Conservation (phyloP, 64 coral and sea anemone species). For the Stichodactyla mertensii region DNA sequence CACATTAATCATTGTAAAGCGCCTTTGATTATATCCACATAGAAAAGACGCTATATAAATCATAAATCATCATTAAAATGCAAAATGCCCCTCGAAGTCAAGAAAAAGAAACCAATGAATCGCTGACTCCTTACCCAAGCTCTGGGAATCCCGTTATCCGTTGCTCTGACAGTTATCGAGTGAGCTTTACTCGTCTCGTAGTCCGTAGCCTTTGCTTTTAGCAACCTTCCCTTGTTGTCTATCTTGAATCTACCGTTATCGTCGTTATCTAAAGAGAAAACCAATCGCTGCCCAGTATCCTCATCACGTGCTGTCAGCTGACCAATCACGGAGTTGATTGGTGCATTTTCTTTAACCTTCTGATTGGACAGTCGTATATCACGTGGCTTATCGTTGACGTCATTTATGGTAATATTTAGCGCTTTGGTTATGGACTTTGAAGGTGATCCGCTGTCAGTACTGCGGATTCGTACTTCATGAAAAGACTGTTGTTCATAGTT, state of each 20-base stretch:
- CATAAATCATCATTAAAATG: too few species aligned
- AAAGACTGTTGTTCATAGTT: slow-evolving; percentile 66
- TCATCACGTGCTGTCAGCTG: slow-evolving; percentile 55
- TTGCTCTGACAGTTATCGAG: slow-evolving; percentile 40
- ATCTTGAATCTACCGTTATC: slow-evolving; percentile 65
- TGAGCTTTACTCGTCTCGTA: slow-evolving; percentile 76
- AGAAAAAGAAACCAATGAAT: too few species aligned
- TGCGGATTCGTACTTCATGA: slow-evolving; percentile 53
- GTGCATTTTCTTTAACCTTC: slow-evolving; percentile 49
- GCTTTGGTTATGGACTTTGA: slow-evolving; percentile 26
- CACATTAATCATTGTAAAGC: too few species aligned
- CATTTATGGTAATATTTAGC: slow-evolving; percentile 41
- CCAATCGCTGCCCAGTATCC: slow-evolving; percentile 54
- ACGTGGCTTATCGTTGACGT: slow-evolving; percentile 67
- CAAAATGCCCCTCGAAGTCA: too few species aligned
- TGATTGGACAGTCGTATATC: slow-evolving; percentile 49
- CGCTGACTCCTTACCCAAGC: slow-evolving; percentile 26
- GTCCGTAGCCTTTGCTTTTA: slow-evolving; percentile 69
- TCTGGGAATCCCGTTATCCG: slow-evolving; percentile 49
- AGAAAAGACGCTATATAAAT: too few species aligned
- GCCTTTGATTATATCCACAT: too few species aligned
- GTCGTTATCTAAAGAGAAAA: slow-evolving; percentile 47
- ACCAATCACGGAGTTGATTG: slow-evolving; percentile 41
- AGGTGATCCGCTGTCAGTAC: slow-evolving; percentile 62
- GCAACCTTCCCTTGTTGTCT: slow-evolving; percentile 29